phyloP scores from a whole-genome alignment of 30 jellyfish, hydroid and myxozoan species.

The Pelagia noctiluca region DNA sequence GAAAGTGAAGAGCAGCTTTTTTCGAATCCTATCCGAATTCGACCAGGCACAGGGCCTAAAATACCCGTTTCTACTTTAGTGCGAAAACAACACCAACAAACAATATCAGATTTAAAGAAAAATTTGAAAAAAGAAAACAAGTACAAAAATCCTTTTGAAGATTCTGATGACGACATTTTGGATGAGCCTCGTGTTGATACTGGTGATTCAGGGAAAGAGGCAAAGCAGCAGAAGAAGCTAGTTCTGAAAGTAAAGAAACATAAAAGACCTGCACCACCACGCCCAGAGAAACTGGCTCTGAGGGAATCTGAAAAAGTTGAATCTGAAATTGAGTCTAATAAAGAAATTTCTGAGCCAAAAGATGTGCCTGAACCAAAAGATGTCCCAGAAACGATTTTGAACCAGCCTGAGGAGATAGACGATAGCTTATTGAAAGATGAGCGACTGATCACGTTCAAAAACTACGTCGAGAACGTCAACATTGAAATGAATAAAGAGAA shows the following conservation, averaged over 20 bases:
- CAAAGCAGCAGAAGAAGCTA: slow-evolving; percentile 24
- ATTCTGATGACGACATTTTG: slow-evolving; percentile 72
- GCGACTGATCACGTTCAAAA: slow-evolving; percentile 47
- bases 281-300: too few relatives aligned
- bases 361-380: neutral
- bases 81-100: slow-evolving; percentile 33
- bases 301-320: neutral
- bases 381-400: neutral
- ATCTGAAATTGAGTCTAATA: neutral
- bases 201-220: neutral
- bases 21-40: slow-evolving; percentile 49
- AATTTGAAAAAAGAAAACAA: slow-evolving; percentile 17
- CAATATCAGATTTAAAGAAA: slow-evolving; percentile 32
- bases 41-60: slow-evolving; percentile 71
- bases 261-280: slow-evolving; percentile 45
- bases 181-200: slow-evolving; percentile 1
- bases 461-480: slow-evolving; percentile 39
- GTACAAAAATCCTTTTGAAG: slow-evolving; percentile 64
- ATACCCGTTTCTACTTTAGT: slow-evolving; percentile 28
- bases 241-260: slow-evolving; percentile 75
- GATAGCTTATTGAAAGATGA: neutral
- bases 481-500: slow-evolving; percentile 35
- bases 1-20: neutral
- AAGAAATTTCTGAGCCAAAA: neutral
- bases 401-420: neutral